A percentile compares a stretch with the other conserved stretches of the same genome.
Conservation (phyloP, 2,888 invertebrate genomes). For the Chrysomela aeneicollis region DNA sequence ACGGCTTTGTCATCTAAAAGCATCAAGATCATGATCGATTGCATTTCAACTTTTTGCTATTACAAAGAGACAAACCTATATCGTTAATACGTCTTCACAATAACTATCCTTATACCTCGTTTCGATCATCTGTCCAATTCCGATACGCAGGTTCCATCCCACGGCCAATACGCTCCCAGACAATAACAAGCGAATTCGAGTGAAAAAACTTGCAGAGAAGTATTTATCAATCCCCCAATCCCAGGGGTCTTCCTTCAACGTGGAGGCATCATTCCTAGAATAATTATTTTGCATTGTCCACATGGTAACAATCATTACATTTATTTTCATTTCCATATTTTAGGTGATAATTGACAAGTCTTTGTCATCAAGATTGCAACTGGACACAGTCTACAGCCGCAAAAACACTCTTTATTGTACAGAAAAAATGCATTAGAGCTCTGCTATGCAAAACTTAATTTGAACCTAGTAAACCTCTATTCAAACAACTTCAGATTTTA, state of each 20-base stretch:
- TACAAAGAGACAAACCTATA: slow-evolving; percentile 34
- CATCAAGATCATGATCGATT: neutral
- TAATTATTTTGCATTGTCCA: slow-evolving; percentile 13
- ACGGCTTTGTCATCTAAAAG: neutral
- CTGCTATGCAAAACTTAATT: too few species aligned
- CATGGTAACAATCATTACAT: too few species aligned
- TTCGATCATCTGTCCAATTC: slow-evolving; percentile 25
- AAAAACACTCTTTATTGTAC: too few species aligned
- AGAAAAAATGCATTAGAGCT: too few species aligned
- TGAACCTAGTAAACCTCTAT: too few species aligned
- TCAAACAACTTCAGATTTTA: too few species aligned
- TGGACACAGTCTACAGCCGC: too few species aligned
- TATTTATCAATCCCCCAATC: slow-evolving; percentile 44
- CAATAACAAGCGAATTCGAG: slow-evolving; percentile 44
- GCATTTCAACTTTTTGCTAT: slow-evolving; percentile 25
- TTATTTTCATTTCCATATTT: too few species aligned
- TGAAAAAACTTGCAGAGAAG: slow-evolving; percentile 47
- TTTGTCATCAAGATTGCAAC: too few species aligned
- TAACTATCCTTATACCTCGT: slow-evolving; percentile 29
- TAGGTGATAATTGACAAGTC: too few species aligned
- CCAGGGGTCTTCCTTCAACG: slow-evolving; percentile 49
- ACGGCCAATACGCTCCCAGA: slow-evolving; percentile 48
- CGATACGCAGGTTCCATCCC: slow-evolving; percentile 52
- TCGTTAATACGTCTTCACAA: slow-evolving; percentile 25
- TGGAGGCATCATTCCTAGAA: slow-evolving; percentile 55